phyloP scores from a whole-genome alignment of 2,888 invertebrate species.

The Netelia inedita region DNA sequence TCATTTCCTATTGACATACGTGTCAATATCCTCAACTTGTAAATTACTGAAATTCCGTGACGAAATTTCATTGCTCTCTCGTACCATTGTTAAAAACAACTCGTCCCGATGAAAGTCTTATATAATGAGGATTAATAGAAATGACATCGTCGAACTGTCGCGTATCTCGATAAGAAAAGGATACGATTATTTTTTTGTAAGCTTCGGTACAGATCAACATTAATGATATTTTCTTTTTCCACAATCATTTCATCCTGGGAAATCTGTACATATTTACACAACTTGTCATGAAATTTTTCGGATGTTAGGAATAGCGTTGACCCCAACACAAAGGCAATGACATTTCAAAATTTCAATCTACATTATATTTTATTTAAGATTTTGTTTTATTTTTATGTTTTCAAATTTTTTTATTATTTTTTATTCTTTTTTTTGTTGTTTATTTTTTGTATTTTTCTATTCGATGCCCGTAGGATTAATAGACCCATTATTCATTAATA shows the following conservation, averaged over 20 bases:
- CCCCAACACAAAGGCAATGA: conserved; percentile 63
- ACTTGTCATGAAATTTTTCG: conserved; percentile 68
- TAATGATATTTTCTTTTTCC: conserved; percentile 47
- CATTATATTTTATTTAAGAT: conserved; percentile 23
- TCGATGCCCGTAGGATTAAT: conserved; percentile 43
- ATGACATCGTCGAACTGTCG: conserved; percentile 9
- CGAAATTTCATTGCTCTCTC: neutral
- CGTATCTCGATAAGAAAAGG: neutral
- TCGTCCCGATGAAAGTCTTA: neutral
- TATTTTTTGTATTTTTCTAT: conserved; percentile 2
- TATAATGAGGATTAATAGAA: neutral
- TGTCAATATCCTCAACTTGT: neutral
- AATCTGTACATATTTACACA: conserved; percentile 74
- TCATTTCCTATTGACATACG: too few relatives aligned
- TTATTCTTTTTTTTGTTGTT: conserved; percentile 19
- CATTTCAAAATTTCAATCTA: conserved; percentile 50
- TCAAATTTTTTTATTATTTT: conserved; percentile 25
- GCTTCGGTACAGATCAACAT: conserved; percentile 53
- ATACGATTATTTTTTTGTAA: conserved; percentile 21
- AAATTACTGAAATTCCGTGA: neutral
- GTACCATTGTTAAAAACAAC: neutral
- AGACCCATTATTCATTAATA: conserved; percentile 46
- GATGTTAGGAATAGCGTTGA: conserved; percentile 62
- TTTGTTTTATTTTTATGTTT: conserved; percentile 25
- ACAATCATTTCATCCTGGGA: conserved; percentile 58